Evolutionary conservation across 2,888 invertebrate species (phyloP).

Genomic region (Disparrhopalites patrizii): DNA sequence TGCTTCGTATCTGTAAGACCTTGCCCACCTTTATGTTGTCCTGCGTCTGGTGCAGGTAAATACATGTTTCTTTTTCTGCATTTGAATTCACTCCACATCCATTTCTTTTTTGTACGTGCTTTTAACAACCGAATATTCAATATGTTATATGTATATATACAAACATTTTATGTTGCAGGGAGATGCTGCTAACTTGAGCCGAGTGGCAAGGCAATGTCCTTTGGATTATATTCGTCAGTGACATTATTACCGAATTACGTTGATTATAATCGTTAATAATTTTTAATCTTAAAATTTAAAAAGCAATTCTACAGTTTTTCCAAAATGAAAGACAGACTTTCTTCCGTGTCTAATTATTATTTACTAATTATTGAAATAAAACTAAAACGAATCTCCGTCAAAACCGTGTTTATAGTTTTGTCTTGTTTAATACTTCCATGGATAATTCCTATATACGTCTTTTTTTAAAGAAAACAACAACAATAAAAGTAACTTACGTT

Average conservation of each 20-base stretch:
- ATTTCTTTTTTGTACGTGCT: no score
- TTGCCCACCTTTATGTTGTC: constrained; percentile 25
- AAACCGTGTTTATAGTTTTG: no score
- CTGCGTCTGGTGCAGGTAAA: constrained; percentile 11
- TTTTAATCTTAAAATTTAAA: no score
- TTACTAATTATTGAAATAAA: no score
- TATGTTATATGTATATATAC: no score
- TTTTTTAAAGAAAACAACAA: no score
- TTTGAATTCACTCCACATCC: no score
- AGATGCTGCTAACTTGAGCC: neutral
- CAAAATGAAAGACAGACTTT: no score
- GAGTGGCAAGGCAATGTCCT: neutral
- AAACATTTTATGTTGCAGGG: neutral
- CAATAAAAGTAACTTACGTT: constrained; percentile 1
- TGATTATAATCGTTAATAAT: neutral
- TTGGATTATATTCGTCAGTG: neutral
- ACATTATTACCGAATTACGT: neutral
- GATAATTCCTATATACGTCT: neutral
- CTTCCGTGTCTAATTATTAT: no score
- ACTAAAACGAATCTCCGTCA: no score
- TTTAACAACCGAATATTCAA: neutral
- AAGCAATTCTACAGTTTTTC: no score
- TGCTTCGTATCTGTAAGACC: constrained; percentile 25
- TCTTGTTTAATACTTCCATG: neutral
- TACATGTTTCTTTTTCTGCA: neutral